Conservation (phyloP, 2,113 vertebrate species). For the Oreochromis tanganicae region DNA sequence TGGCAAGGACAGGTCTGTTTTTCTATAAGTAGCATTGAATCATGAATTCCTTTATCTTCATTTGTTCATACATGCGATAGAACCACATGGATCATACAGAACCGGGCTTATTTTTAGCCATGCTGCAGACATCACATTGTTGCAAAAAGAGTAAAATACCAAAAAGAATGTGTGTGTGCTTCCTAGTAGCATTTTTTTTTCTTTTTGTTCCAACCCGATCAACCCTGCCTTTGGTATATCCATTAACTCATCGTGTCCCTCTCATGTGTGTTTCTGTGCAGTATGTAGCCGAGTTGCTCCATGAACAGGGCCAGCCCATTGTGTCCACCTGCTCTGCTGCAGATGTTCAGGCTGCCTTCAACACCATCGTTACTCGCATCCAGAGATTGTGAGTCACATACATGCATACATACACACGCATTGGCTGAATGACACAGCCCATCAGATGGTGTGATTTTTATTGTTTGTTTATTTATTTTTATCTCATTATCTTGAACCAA, state of each 20-base stretch:
- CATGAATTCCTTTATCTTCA: neutral
- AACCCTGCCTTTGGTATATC: neutral
- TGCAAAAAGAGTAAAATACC: neutral
- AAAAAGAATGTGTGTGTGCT: neutral
- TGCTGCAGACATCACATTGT: neutral
- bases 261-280: slow-evolving; percentile 41
- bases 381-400: slow-evolving; percentile 75
- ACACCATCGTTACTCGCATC: slow-evolving; percentile 77
- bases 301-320: slow-evolving; percentile 72
- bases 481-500: neutral
- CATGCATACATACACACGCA: neutral
- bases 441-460: neutral
- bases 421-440: neutral
- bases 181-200: neutral
- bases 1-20: slow-evolving; percentile 77
- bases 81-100: neutral
- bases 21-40: neutral
- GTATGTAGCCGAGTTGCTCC: slow-evolving; percentile 71
- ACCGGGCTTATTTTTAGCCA: neutral
- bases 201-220: neutral
- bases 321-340: slow-evolving; percentile 75
- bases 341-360: slow-evolving; percentile 76
- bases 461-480: neutral
- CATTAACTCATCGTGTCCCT: neutral
- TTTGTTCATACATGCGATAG: neutral